Conservation (phyloP, 2,113 vertebrate species). For the Psilopsiagon aurifrons region DNA sequence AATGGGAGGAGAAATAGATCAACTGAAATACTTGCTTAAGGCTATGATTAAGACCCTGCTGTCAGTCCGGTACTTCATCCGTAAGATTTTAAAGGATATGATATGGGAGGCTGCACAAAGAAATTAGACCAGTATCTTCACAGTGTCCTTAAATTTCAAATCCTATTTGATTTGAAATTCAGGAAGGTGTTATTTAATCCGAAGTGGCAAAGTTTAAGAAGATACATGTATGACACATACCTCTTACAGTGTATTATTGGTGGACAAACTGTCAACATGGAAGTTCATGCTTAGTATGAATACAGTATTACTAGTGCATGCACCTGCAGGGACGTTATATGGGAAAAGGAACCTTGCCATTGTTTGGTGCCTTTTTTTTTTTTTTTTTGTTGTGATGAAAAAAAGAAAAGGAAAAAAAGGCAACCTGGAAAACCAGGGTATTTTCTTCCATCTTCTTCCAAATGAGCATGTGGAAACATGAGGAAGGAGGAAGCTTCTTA, state of each 20-base stretch:
- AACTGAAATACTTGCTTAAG: constrained; percentile 48
- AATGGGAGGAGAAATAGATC: neutral
- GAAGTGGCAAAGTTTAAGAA: neutral
- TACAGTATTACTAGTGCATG: neutral
- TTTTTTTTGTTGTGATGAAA: neutral
- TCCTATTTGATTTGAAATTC: neutral
- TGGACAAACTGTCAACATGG: neutral
- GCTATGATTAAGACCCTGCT: constrained; percentile 59
- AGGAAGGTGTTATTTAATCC: neutral
- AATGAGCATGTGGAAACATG: neutral
- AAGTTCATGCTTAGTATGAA: neutral
- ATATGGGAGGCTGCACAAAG: neutral
- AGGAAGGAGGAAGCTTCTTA: neutral
- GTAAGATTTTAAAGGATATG: neutral
- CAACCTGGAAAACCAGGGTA: neutral
- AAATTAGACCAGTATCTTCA: neutral
- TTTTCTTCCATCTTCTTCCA: neutral
- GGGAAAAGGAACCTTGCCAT: neutral
- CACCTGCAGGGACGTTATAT: neutral
- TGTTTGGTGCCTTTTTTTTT: neutral
- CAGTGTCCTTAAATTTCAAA: neutral
- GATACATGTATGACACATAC: neutral
- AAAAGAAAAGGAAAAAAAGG: neutral
- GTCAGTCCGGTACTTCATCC: neutral
- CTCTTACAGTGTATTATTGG: neutral